phyloP scores from a whole-genome alignment of 2,113 vertebrate genomes.

The Cyprinodon tularosa region DNA sequence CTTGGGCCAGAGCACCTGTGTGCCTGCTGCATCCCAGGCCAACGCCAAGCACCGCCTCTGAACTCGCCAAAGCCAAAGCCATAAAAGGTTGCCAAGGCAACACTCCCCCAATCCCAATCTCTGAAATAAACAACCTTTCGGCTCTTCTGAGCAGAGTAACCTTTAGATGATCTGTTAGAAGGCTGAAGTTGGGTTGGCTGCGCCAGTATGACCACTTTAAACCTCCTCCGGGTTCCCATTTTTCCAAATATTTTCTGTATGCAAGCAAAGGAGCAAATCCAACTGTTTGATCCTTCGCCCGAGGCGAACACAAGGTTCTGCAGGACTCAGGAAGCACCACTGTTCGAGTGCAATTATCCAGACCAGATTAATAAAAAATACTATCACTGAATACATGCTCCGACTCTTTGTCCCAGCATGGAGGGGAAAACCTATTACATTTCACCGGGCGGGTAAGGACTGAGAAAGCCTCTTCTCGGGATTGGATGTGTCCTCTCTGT shows the following conservation, averaged over 20 bases:
- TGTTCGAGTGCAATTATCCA: slow-evolving; percentile 67
- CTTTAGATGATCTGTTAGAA: slow-evolving; percentile 68
- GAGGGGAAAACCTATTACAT: slow-evolving; percentile 55
- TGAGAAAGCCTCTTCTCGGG: slow-evolving; percentile 54
- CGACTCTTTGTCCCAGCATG: slow-evolving; percentile 27
- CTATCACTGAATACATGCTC: slow-evolving; percentile 65
- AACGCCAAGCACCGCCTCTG: slow-evolving; percentile 71
- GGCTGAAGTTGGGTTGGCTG: slow-evolving; percentile 48
- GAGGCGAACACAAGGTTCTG: slow-evolving; percentile 41
- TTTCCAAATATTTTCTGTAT: slow-evolving; percentile 9
- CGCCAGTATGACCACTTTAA: slow-evolving; percentile 31
- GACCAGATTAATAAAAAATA: slow-evolving; percentile 67
- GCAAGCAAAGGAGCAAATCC: slow-evolving; percentile 25
- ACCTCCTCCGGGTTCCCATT: slow-evolving; percentile 32
- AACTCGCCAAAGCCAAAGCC: slow-evolving; percentile 61
- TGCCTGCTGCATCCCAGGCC: slow-evolving; percentile 67
- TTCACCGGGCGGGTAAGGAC: slow-evolving; percentile 40
- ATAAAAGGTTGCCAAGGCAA: slow-evolving; percentile 73
- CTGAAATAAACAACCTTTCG: slow-evolving; percentile 75
- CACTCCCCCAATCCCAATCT: slow-evolving; percentile 47
- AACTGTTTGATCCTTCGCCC: slow-evolving; percentile 44
- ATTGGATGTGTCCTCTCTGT: slow-evolving; percentile 74
- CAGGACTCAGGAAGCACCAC: slow-evolving; percentile 29
- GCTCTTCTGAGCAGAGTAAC: slow-evolving; percentile 66
- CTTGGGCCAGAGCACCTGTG: slow-evolving; percentile 74